These are phyloP conservation scores for Nixonia krombeini DNA, from an alignment of 1,140 invertebrate genomes.

Conservation along the genomic window DNA sequence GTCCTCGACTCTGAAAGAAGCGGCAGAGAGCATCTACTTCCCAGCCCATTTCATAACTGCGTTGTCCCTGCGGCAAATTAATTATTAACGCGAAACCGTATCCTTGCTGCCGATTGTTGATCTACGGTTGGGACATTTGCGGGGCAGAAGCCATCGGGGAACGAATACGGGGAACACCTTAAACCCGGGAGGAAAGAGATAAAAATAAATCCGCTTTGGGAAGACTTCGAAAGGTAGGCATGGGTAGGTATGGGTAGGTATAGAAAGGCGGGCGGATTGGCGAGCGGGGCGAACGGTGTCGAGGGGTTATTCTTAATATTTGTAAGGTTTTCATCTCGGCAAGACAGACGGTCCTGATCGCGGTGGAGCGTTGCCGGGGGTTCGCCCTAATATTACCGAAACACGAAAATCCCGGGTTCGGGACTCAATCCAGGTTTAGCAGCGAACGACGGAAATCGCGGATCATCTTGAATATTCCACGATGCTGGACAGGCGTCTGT, in stretches of 20 bases:
- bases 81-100: too few species aligned
- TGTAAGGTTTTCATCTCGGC: constrained; percentile 43
- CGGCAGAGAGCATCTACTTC: too few species aligned
- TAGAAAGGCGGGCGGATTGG: too few species aligned
- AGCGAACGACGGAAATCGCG: constrained; percentile 45
- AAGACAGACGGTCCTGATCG: constrained; percentile 20
- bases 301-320: constrained; percentile 54
- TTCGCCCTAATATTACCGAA: constrained; percentile 48
- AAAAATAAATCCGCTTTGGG: constrained; percentile 50
- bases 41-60: too few species aligned
- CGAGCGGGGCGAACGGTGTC: constrained; percentile 24
- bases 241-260: too few species aligned
- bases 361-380: constrained; percentile 10
- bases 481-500: constrained; percentile 29
- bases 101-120: too few species aligned
- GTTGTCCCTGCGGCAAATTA: too few species aligned
- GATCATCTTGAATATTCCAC: constrained; percentile 52
- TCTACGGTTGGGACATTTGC: background rate
- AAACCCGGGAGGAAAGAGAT: constrained; percentile 29
- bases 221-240: constrained; percentile 37
- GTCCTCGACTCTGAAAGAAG: too few species aligned
- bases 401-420: constrained; percentile 49
- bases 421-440: constrained; percentile 46
- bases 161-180: constrained; percentile 22
- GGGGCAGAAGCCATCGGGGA: constrained; percentile 1